Evolutionary conservation across 2,888 invertebrate species (phyloP).

Genomic region (Gibbula magus): DNA sequence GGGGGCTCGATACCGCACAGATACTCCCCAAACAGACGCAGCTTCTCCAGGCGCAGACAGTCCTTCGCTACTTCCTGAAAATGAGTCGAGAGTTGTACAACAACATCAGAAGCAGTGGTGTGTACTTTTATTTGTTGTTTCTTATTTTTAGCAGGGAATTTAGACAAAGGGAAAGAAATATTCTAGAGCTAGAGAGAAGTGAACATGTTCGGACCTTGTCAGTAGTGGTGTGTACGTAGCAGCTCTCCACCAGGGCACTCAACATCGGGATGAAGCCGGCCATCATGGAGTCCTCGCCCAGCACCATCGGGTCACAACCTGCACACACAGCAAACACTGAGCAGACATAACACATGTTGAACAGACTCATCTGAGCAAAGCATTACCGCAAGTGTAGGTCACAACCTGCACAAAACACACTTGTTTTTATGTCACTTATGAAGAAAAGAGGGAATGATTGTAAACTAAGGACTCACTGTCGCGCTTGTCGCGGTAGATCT

Average conservation of each 20-base stretch:
- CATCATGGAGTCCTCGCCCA: slow-evolving; percentile 76
- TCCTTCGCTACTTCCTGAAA: slow-evolving; percentile 83
- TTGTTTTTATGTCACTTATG: neutral
- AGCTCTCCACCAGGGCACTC: slow-evolving; percentile 82
- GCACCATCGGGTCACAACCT: slow-evolving; percentile 83
- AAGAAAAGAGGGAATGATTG: neutral
- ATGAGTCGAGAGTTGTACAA: too few relatives aligned
- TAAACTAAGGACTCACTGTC: slow-evolving; percentile 73
- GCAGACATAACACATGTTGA: neutral
- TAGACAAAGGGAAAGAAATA: neutral
- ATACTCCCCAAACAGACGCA: slow-evolving; percentile 88
- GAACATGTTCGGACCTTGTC: slow-evolving; percentile 78
- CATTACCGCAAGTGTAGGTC: too few relatives aligned
- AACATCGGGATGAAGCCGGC: slow-evolving; percentile 91
- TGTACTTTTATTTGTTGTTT: too few relatives aligned
- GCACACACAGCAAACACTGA: slow-evolving; percentile 10
- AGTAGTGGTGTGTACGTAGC: slow-evolving; percentile 80
- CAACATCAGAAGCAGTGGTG: too few relatives aligned
- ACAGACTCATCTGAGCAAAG: neutral
- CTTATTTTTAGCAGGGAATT: too few relatives aligned
- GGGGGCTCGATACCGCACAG: slow-evolving; percentile 91
- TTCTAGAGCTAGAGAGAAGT: neutral
- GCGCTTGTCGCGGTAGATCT: slow-evolving; percentile 77
- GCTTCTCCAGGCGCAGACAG: slow-evolving; percentile 83
- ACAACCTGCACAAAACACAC: too few relatives aligned